Percentiles rank a stretch among this genome's conserved stretches.
Evolutionary conservation across 2,888 invertebrate species (phyloP).

Genomic region (Acronicta aceris): DNA sequence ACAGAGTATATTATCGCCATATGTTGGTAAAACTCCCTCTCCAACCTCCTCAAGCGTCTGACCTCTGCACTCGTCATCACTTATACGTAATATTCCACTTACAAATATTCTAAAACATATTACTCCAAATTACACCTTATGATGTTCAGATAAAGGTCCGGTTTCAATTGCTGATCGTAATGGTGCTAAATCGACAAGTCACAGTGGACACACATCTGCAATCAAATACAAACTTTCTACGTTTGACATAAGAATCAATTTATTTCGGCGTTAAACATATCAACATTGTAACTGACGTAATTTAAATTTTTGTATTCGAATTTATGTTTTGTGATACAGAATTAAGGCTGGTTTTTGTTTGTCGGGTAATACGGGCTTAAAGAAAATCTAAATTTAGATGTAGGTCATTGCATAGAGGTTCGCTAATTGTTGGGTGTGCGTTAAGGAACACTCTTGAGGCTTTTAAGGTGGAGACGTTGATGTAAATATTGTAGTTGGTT

Average conservation of each 20-base stretch:
- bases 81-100: conserved; percentile 60
- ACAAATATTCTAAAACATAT: conserved; percentile 41
- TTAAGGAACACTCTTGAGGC: conserved; percentile 65
- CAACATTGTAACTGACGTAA: conserved; percentile 37
- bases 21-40: conserved; percentile 48
- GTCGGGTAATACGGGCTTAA: conserved; percentile 18
- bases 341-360: conserved; percentile 22
- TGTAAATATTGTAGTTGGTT: conserved; percentile 55
- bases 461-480: conserved; percentile 58
- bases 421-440: conserved; percentile 71
- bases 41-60: conserved; percentile 47
- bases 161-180: conserved; percentile 17
- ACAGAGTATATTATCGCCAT: conserved; percentile 50
- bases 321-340: conserved; percentile 5
- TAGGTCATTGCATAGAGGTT: conserved; percentile 69
- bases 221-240: conserved; percentile 45
- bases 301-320: conserved; percentile 14
- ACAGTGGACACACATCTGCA: conserved; percentile 27
- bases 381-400: conserved; percentile 70
- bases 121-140: conserved; percentile 31
- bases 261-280: conserved; percentile 18
- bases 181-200: conserved; percentile 55
- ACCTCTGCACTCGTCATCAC: conserved; percentile 63
- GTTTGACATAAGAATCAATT: conserved; percentile 52
- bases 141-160: neutral